Evolutionary conservation across 1,140 invertebrate genomes (phyloP), one percentile per base, ranked within the genome.

Genomic region (Tetragonula clypearis): DNA sequence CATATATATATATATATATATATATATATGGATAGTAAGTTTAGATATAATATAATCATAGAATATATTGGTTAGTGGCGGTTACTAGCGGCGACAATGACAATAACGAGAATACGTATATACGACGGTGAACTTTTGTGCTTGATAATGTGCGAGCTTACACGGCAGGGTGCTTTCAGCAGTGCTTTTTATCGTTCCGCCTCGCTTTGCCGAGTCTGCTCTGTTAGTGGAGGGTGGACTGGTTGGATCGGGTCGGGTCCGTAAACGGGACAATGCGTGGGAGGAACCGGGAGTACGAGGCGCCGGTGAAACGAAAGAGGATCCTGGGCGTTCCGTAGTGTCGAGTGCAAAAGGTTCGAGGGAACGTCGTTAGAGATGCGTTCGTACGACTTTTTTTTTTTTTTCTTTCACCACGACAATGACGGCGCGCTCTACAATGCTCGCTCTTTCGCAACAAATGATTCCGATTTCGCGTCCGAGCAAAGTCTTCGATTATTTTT

Each of bases 91-190:
- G 84, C 79, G 74, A 80, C 86, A 84, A 79, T 78, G 65, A 88
- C 77, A 85, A 86, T 88, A 88, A 87, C 86, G 89, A 87, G 84
- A 82, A 84, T 85, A 86, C 69, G 84, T 88, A 83, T 89, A 88
- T 58, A 89, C 88, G 88, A 71, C 85, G 89, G 85, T 88, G 88
- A 88, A 88, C 88, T 90, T 91, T 92, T 93, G 93, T 95, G 94
- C 94, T 93, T 56, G 91, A 94, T 91, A 94, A 93, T 94, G 93
- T 94, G 93, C 94, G 93, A 94, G 92, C 93, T 94, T 93, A 94
- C 91, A 94, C 91, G 93, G 87, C 87, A 90, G 87, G 90, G 92
- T 93, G 93, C 93, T 93, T 92, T 93, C 88, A 92, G 92, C 91
- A 89, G 91, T 92, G 91, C 92, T 93, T 92, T 92, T 90, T 91